phyloP scores from a whole-genome alignment of 2,888 invertebrate species.

The Cryptus viduatorius region DNA sequence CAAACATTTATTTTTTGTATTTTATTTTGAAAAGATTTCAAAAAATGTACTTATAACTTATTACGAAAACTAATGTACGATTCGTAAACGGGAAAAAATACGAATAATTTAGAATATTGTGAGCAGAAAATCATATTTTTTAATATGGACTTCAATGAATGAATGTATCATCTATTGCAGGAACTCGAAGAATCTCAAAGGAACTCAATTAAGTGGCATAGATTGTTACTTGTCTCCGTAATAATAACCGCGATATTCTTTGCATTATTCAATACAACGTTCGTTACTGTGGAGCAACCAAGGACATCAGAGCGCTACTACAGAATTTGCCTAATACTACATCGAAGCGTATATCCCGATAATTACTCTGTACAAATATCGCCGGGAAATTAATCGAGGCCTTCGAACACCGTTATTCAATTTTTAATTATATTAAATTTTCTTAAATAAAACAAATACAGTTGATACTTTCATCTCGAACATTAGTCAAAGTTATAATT shows the following conservation, averaged over 20 bases:
- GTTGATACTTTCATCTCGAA: neutral
- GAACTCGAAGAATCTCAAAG: neutral
- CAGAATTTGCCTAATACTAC: slow-evolving; percentile 2
- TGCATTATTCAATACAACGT: neutral
- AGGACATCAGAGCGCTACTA: neutral
- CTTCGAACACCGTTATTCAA: neutral
- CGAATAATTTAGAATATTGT: too few species aligned
- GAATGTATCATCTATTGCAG: neutral
- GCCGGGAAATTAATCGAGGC: neutral
- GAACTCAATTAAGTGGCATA: neutral
- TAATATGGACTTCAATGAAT: too few species aligned
- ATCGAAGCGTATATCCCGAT: neutral
- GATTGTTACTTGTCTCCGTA: neutral
- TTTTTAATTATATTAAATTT: neutral
- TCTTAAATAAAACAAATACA: neutral
- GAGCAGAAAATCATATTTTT: too few species aligned
- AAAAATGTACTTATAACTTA: too few species aligned
- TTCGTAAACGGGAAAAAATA: too few species aligned
- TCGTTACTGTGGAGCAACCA: neutral
- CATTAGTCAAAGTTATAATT: neutral
- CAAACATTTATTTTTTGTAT: too few species aligned
- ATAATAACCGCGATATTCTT: neutral
- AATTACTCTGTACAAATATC: neutral
- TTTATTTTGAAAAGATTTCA: too few species aligned
- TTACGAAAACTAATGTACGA: too few species aligned